Evolutionary conservation across 2,888 invertebrate genomes (phyloP), one percentile per base, ranked within the genome.

Genomic region (Marasmarcha lunaedactyla): DNA sequence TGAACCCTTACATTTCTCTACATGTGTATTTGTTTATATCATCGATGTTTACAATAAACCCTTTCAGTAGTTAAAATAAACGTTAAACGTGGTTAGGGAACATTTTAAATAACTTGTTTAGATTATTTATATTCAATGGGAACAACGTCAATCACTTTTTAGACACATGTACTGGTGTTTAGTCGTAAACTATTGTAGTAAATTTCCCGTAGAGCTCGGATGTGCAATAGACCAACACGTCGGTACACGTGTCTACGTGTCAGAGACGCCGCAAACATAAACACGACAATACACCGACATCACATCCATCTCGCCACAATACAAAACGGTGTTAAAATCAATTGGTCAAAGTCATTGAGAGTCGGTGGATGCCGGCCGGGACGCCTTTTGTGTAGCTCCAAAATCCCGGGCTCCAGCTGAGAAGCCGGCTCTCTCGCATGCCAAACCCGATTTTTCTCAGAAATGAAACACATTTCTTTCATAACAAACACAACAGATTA

Each of bases 321-420:
- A 68, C 64, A 73, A 72, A 60, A 65, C 61, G 56, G 67, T 64
- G 68, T 72, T 63, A 69, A 67, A 77, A 78, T 77, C 77, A 73
- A 78, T 78, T 77, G 76, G 74, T 76, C 71, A 74, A 71, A 73
- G 74, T 73, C 67, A 61, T 69, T 70, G 65, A 46, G 45, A n/a
- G 6, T 30, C 30, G 30, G 57, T 59, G 55, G 61, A 70, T 72
- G 66, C 53, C 57, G 57, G 52, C 50, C 51, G 51, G 59, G 55
- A 59, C 64, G 54, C 63, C 62, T 64, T 63, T 67, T 61, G 63
- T 66, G 64, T 60, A 46, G 57, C 58, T 71, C 73, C 74, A 73
- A 77, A 44, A 51, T 47, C 47, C 54, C 54, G 62, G 57, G 63
- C 62, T 57, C 78, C 76, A 67, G 66, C 73, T 69, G 79, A 57